Conservation (phyloP, 2,888 invertebrate species). For the Cheilosia vernalis region DNA sequence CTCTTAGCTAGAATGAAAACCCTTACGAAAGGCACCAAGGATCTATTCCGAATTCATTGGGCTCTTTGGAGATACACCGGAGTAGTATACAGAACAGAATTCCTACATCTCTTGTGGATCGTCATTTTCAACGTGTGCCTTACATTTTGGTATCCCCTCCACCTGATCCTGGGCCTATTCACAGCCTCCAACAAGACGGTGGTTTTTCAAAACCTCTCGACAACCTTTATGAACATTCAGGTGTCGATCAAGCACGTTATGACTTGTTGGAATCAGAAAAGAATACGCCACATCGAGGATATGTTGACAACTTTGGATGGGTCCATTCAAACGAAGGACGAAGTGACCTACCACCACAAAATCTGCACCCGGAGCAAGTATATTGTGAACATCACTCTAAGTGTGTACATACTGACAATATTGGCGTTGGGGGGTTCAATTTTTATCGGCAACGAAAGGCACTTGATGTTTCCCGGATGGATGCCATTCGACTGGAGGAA, state of each 20-base stretch:
- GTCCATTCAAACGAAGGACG: constrained; percentile 65
- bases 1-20: no score
- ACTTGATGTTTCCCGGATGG: constrained; percentile 78
- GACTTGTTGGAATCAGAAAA: constrained; percentile 75
- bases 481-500: constrained; percentile 79
- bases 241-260: constrained; percentile 76
- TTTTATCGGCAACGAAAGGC: constrained; percentile 61
- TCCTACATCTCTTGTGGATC: not conserved
- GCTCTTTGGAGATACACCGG: not conserved
- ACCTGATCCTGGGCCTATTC: constrained; percentile 76
- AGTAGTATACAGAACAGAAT: not conserved
- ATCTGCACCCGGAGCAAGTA: constrained; percentile 9
- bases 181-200: constrained; percentile 73
- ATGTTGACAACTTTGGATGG: constrained; percentile 76
- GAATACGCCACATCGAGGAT: constrained; percentile 75
- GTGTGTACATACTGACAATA: not conserved
- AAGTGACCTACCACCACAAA: constrained; percentile 71
- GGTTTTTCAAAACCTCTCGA: constrained; percentile 77
- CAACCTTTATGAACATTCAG: constrained; percentile 72
- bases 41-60: not conserved
- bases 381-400: not conserved
- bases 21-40: not conserved
- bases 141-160: constrained; percentile 78
- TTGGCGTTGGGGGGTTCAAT: not conserved
- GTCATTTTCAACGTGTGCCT: constrained; percentile 8